Base-by-base conservation (phyloP, 1,140 invertebrate species). In the Episyrphus balteatus region DNA sequence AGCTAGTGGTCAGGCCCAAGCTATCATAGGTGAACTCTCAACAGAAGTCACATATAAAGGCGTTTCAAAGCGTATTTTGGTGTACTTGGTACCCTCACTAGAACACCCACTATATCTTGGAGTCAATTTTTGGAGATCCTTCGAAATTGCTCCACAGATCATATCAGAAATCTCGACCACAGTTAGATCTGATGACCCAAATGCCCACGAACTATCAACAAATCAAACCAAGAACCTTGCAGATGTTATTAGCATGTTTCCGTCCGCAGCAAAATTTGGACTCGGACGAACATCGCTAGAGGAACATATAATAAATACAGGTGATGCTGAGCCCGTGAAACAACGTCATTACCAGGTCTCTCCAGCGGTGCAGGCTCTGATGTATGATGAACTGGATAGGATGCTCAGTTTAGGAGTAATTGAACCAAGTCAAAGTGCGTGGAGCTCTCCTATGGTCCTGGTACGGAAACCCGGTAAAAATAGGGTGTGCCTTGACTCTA, bases 381-480 rank as follows among this genome's bases (percentile, higher is more conserved):
- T n/a, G n/a, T n/a, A n/a, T n/a, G n/a, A n/a, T n/a, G n/a, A n/a
- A n/a, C n/a, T n/a, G n/a, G n/a, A n/a, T n/a, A n/a, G n/a, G n/a
- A n/a, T n/a, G n/a, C n/a, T n/a, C n/a, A n/a, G n/a, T n/a, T n/a
- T n/a, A n/a, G n/a, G 49, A 1, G 44, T 70, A 3, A 58, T 70
- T 5, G 56, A 66, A 51, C 61, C 61, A 0, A 62, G 61, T 0
- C 42, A 48, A 1, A 64, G 57, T 19, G 55, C 62, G 0, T 76
- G 70, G 65, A 55, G 58, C 15, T 65, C 61, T 0, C 71, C 70
- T 1, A 47, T 75, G 13, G 43, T 59, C 0, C 46, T 61, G 39
- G 48, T 46, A 57, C 59, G 43, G 48, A 54, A 46, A 46, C 50
- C 0, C 13, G 33, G 26, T 48, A n/a, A n/a, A n/a, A n/a, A 34